These are phyloP conservation scores for Invenusta paracnida DNA, from an alignment of 2,888 invertebrate species.

Conservation along the genomic window DNA sequence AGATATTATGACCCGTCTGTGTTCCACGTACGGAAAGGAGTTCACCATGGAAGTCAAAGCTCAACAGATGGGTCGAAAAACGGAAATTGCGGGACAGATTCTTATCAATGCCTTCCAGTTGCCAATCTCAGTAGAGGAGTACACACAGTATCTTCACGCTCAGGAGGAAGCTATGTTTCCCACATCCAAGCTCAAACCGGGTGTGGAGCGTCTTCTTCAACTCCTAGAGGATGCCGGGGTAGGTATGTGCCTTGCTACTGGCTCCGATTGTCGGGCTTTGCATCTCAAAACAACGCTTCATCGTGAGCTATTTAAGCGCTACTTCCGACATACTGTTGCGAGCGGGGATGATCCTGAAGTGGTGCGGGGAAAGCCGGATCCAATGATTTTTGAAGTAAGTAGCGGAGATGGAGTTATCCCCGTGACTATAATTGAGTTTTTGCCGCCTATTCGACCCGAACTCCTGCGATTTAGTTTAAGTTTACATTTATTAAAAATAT, in stretches of 20 bases:
- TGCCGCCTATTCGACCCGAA: too few species aligned
- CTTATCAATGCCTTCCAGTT: background rate
- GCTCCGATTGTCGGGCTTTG: conserved; percentile 68
- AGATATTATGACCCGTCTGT: background rate
- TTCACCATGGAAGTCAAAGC: conserved; percentile 23
- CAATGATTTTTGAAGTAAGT: too few species aligned
- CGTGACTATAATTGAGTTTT: too few species aligned
- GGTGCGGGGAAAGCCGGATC: too few species aligned
- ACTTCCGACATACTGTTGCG: too few species aligned
- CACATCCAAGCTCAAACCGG: conserved; percentile 53
- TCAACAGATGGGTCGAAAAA: background rate
- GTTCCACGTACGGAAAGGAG: background rate
- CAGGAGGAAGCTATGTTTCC: background rate
- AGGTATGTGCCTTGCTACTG: conserved; percentile 81
- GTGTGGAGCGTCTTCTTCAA: conserved; percentile 72
- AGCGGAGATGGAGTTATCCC: too few species aligned
- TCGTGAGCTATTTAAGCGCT: too few species aligned
- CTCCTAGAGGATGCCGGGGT: conserved; percentile 72
- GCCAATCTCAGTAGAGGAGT: background rate
- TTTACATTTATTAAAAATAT: too few species aligned
- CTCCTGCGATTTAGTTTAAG: too few species aligned
- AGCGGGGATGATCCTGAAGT: conserved; percentile 36
- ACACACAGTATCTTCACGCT: too few species aligned
- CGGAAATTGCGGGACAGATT: background rate
- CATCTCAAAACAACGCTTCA: conserved; percentile 62